Conservation (phyloP, 1,140 invertebrate genomes). For the Drosophila serrata region DNA sequence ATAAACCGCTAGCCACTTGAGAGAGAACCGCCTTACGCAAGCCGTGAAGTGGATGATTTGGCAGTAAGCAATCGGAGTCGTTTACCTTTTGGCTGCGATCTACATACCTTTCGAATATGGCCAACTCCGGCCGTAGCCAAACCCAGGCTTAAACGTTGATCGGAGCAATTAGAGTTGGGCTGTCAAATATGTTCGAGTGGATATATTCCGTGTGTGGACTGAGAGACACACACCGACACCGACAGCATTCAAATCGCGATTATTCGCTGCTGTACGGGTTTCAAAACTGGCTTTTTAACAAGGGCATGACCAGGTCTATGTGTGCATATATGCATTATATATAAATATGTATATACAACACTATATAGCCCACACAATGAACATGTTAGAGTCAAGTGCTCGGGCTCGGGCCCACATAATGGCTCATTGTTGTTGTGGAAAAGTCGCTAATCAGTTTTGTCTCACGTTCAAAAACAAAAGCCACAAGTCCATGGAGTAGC, state of each 20-base stretch:
- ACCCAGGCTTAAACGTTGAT: slow-evolving; percentile 39
- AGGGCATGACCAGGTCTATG: slow-evolving; percentile 57
- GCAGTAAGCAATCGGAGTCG: slow-evolving; percentile 20
- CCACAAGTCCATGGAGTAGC: slow-evolving; percentile 48
- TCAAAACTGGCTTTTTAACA: slow-evolving; percentile 76
- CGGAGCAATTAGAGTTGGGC: slow-evolving; percentile 62
- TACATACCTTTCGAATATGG: slow-evolving; percentile 29
- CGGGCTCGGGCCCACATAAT: slow-evolving; percentile 47
- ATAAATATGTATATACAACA: slow-evolving; percentile 6
- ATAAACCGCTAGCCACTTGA: neutral
- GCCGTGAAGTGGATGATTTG: slow-evolving; percentile 15
- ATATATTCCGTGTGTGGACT: slow-evolving; percentile 14
- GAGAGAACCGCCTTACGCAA: neutral
- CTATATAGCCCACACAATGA: slow-evolving; percentile 21
- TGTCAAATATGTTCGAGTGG: slow-evolving; percentile 53
- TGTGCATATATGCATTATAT: slow-evolving; percentile 13
- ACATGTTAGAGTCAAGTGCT: slow-evolving; percentile 47
- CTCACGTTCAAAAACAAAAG: slow-evolving; percentile 77
- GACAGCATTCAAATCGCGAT: slow-evolving; percentile 55
- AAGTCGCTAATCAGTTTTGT: slow-evolving; percentile 77
- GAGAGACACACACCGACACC: slow-evolving; percentile 7
- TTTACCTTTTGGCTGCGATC: slow-evolving; percentile 25
- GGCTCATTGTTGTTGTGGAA: slow-evolving; percentile 49
- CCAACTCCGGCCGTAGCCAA: neutral
- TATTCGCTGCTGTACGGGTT: slow-evolving; percentile 39